Base-by-base conservation (phyloP, 35 echinoderm and acorn worm species). In the Apostichopus californicus region DNA sequence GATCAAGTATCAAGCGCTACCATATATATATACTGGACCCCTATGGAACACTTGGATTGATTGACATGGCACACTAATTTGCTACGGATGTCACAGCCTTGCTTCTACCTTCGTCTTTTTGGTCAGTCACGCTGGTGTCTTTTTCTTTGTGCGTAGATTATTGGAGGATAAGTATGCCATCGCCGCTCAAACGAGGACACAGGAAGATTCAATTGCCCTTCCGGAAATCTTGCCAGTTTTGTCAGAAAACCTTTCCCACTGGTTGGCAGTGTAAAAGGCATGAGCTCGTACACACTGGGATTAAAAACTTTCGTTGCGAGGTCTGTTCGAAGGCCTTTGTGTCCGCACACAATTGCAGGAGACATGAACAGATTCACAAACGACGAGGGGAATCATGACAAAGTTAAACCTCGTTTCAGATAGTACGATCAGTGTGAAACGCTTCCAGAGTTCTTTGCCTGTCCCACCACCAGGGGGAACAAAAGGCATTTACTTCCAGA, bases 271-370 rank as follows among this genome's bases (percentile, higher is more conserved):
- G 88, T 23, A 58, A 91, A 61, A 73, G 65, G 13, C 93, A 94
- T 28, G 65, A 59, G 34, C 77, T 79, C 34, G 92, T 91, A 23
- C 93, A 94, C 81, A 94, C 93, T 6, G 78, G 89, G 17, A 59
- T 63, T 25, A 94, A 84, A 78, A 78, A 78, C 5, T 94, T 94
- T 79, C 55, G 46, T 9, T 94, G 93, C 63, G 72, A 57, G 56
- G 20, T 56, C 12, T 94, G 93, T 54, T 70, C 77, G 54, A 91
- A 94, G 53, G 64, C 77, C 3, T 94, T 94, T 22, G 22, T 68
- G 60, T 89, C 58, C 28, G 86, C 63, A 21, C 21, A 68, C 64
- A 72, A 63, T 17, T 52, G 68, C 46, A 57, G 63, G 15, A 75
- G 64, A 72, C 86, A 89, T 21, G 86, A 89, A 63, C 70, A 89